A percentile compares a stretch with the other conserved stretches of the same genome.
Conservation (phyloP, 2,888 invertebrate genomes). For the Drosophila paramelanica region DNA sequence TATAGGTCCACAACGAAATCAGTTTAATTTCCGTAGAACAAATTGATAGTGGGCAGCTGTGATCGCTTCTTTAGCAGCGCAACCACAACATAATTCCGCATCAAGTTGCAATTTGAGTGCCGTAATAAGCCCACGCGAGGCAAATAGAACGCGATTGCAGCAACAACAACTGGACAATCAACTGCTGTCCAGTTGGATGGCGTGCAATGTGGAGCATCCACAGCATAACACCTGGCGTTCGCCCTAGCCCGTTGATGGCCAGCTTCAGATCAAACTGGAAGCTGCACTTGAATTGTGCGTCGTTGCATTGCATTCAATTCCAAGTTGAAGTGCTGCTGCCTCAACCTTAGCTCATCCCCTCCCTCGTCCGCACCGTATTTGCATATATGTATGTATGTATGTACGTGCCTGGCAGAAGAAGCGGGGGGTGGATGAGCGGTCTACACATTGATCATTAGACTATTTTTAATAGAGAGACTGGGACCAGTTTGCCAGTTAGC, state of each 20-base stretch:
- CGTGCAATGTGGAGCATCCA: conserved; percentile 57
- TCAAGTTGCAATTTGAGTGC: conserved; percentile 61
- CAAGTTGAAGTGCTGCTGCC: conserved; percentile 12
- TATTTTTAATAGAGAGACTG: conserved; percentile 76
- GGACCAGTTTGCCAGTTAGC: conserved; percentile 60
- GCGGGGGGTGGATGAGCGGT: not conserved
- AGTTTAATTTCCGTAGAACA: conserved; percentile 58
- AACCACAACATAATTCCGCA: conserved; percentile 39
- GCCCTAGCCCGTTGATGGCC: conserved; percentile 47
- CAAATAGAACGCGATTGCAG: conserved; percentile 15
- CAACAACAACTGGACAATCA: conserved; percentile 56
- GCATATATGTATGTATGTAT: conserved; percentile 42
- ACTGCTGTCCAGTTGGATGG: conserved; percentile 45
- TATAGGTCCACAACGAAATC: conserved; percentile 34
- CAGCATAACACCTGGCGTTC: conserved; percentile 63
- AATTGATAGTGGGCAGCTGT: conserved; percentile 64
- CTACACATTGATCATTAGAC: conserved; percentile 72
- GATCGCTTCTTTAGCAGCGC: conserved; percentile 12
- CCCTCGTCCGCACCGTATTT: conserved; percentile 40
- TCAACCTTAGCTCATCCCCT: conserved; percentile 12
- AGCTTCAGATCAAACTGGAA: conserved; percentile 55
- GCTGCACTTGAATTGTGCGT: conserved; percentile 59
- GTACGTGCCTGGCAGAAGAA: too few species aligned
- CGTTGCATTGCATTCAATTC: conserved; percentile 39
- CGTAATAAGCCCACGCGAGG: conserved; percentile 73